These are phyloP conservation scores for Vollenhovia emeryi DNA, from an alignment of 1,140 invertebrate genomes.

Conservation along the genomic window DNA sequence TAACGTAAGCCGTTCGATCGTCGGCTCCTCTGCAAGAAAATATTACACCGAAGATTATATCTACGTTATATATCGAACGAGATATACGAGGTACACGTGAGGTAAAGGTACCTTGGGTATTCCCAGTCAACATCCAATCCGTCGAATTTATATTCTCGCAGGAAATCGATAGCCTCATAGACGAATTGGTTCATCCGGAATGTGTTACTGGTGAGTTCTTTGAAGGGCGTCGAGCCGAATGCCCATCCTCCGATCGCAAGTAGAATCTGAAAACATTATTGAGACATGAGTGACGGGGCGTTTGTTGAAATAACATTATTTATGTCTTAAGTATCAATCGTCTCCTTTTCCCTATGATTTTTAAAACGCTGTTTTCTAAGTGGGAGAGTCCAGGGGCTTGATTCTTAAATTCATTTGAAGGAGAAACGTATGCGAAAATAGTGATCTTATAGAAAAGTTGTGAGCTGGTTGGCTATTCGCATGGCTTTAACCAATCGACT, in stretches of 20 bases:
- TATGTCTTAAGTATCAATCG: neutral
- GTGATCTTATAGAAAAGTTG: too few relatives aligned
- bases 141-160: conserved; percentile 96
- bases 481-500: too few relatives aligned
- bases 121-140: conserved; percentile 99
- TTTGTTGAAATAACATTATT: neutral
- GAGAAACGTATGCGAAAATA: too few relatives aligned
- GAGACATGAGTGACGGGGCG: neutral
- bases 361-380: neutral
- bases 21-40: conserved; percentile 89
- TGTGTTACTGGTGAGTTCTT: conserved; percentile 95
- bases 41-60: neutral
- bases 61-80: neutral
- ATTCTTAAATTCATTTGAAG: too few relatives aligned
- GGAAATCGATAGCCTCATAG: conserved; percentile 96
- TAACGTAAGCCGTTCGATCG: conserved; percentile 93
- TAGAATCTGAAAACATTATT: conserved; percentile 87
- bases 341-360: neutral
- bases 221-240: conserved; percentile 96
- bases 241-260: conserved; percentile 98
- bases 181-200: conserved; percentile 98
- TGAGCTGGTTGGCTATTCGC: too few relatives aligned
- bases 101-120: conserved; percentile 90
- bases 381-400: too few relatives aligned
- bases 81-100: neutral